These are phyloP conservation scores for Saccostrea echinata DNA, from an alignment of 1,140 invertebrate genomes.

Conservation along the genomic window DNA sequence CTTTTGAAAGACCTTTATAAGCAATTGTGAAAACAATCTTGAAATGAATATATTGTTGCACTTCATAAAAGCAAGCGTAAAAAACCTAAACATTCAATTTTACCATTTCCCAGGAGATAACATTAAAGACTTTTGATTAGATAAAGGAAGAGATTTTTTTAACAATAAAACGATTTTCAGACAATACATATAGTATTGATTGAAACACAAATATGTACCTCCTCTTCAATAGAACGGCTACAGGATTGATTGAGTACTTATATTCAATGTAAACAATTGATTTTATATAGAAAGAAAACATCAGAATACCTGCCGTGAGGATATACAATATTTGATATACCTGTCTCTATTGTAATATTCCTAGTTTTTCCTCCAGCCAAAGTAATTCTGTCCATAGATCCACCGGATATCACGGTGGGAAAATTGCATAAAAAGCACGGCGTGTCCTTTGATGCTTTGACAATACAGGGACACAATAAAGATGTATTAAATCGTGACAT, in stretches of 20 bases:
- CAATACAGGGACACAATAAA: background rate
- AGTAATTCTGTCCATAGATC: background rate
- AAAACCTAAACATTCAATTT: background rate
- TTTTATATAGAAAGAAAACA: conserved; percentile 17
- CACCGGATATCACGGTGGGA: conserved; percentile 17
- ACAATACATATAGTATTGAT: background rate
- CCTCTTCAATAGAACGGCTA: background rate
- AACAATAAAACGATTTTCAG: background rate
- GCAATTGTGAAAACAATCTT: too few species aligned
- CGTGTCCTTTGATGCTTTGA: background rate
- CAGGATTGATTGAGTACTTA: background rate
- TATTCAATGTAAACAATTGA: background rate
- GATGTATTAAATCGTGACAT: conserved; percentile 25
- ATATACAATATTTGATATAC: background rate
- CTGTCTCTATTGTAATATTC: background rate
- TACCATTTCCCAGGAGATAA: background rate
- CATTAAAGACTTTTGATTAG: background rate
- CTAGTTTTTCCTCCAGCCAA: background rate
- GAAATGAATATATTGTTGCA: background rate
- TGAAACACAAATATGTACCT: background rate
- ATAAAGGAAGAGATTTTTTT: background rate
- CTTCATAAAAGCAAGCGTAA: background rate
- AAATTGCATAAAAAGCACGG: background rate
- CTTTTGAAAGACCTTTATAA: too few species aligned
- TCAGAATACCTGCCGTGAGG: background rate